Evolutionary conservation across 2,797 vertebrate genomes (phyloP).

Genomic region (Hyperoplus immaculatus): DNA sequence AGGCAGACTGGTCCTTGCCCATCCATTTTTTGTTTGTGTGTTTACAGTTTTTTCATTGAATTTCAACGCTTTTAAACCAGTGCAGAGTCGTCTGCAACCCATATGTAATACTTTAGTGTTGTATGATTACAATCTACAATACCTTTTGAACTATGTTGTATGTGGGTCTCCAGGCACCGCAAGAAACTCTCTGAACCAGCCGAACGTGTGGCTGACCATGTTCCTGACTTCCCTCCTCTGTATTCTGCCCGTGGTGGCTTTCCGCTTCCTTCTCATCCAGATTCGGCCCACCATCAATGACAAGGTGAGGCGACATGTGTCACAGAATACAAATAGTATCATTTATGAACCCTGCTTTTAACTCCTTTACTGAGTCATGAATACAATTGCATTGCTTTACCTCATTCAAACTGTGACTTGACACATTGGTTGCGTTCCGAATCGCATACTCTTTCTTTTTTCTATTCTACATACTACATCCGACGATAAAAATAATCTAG

Average conservation of each 20-base stretch:
- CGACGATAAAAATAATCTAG: too few species aligned
- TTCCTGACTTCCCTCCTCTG: conserved; percentile 90
- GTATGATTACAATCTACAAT: neutral
- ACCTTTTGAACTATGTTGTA: neutral
- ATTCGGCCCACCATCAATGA: conserved; percentile 88
- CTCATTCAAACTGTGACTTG: neutral
- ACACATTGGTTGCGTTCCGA: too few species aligned
- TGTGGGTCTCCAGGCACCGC: conserved; percentile 86
- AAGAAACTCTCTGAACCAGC: conserved; percentile 91
- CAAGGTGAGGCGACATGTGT: conserved; percentile 81
- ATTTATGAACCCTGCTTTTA: neutral
- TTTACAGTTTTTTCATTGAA: neutral
- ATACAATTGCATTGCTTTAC: neutral
- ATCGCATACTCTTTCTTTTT: too few species aligned
- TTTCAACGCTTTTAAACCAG: neutral
- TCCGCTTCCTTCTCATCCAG: conserved; percentile 87
- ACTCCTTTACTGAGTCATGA: neutral
- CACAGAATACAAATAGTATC: neutral
- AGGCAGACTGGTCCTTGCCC: too few species aligned
- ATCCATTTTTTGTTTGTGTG: neutral
- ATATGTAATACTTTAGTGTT: neutral
- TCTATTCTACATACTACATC: too few species aligned
- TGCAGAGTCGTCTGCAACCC: neutral
- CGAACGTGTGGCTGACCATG: conserved; percentile 91
- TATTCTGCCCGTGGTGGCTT: conserved; percentile 87